Evolutionary conservation across 2,113 vertebrate genomes (phyloP).

Genomic region (Aegypius monachus): DNA sequence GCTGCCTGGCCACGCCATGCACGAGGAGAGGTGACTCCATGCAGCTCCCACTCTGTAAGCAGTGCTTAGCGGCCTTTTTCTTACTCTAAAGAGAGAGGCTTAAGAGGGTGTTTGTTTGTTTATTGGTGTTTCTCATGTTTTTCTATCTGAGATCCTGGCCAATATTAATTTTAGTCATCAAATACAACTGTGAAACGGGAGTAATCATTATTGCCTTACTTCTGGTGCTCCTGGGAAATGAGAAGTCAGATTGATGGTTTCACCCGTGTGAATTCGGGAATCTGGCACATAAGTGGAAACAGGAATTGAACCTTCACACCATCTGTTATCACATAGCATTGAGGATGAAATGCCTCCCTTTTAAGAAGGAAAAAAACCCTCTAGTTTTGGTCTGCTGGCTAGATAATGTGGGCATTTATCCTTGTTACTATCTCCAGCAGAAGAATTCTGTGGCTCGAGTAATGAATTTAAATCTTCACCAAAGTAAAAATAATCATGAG

Average conservation of each 20-base stretch:
- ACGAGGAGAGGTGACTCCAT: neutral
- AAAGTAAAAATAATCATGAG: neutral
- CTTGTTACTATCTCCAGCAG: neutral
- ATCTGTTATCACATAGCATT: neutral
- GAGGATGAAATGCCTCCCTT: neutral
- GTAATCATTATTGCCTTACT: neutral
- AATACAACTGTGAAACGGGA: neutral
- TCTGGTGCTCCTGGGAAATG: neutral
- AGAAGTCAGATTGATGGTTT: constrained; percentile 1
- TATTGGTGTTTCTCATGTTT: neutral
- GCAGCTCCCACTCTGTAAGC: neutral
- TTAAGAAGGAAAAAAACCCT: neutral
- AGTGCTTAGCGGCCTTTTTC: neutral
- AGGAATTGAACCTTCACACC: neutral
- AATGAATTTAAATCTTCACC: neutral
- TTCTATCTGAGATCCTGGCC: neutral
- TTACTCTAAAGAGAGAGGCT: neutral
- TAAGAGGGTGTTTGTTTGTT: neutral
- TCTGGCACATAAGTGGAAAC: neutral
- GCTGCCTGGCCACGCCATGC: neutral
- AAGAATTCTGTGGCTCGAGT: neutral
- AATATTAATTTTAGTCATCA: neutral
- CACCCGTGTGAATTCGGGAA: neutral
- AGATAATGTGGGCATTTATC: neutral
- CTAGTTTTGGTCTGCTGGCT: neutral